Percentiles rank a stretch among this genome's conserved stretches.
These are phyloP conservation scores for Lagodon rhomboides DNA, from an alignment of 2,797 vertebrate genomes.

Conservation along the genomic window DNA sequence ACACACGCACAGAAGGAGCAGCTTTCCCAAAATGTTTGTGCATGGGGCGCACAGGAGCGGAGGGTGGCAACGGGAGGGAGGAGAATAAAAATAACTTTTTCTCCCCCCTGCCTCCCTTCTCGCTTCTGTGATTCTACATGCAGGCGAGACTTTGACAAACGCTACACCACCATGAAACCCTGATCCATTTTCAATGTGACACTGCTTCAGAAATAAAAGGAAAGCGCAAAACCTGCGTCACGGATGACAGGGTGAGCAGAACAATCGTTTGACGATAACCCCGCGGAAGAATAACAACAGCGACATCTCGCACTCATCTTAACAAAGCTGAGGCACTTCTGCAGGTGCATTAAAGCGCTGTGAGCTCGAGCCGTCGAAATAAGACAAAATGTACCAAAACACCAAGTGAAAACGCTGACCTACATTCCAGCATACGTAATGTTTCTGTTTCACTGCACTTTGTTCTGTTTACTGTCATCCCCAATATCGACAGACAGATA, in stretches of 20 bases:
- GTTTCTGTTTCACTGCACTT: slow-evolving; percentile 55
- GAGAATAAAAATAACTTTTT: slow-evolving; percentile 75
- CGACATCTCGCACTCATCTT: slow-evolving; percentile 23
- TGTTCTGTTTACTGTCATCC: slow-evolving; percentile 37
- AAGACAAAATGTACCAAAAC: slow-evolving; percentile 28
- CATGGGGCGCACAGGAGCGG: slow-evolving; percentile 41
- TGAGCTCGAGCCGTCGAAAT: slow-evolving; percentile 15
- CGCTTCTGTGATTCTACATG: slow-evolving; percentile 41
- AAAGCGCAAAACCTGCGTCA: slow-evolving; percentile 22
- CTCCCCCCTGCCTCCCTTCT: slow-evolving; percentile 40
- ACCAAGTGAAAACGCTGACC: slow-evolving; percentile 56
- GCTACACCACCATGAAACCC: slow-evolving; percentile 39
- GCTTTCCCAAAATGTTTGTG: slow-evolving; percentile 73
- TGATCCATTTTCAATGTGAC: slow-evolving; percentile 54
- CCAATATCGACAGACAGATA: slow-evolving; percentile 21
- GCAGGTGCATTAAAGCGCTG: slow-evolving; percentile 26
- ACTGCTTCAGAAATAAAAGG: slow-evolving; percentile 34
- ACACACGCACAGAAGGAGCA: slow-evolving; percentile 31
- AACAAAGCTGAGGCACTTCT: background rate
- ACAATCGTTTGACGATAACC: slow-evolving; percentile 12
- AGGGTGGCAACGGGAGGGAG: slow-evolving; percentile 44
- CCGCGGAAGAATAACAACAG: slow-evolving; percentile 13
- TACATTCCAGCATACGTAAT: slow-evolving; percentile 66
- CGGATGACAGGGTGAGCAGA: slow-evolving; percentile 11
- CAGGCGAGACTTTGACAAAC: slow-evolving; percentile 61